These are phyloP conservation scores for Philonicus albiceps DNA, from an alignment of 2,888 invertebrate species.

Conservation along the genomic window DNA sequence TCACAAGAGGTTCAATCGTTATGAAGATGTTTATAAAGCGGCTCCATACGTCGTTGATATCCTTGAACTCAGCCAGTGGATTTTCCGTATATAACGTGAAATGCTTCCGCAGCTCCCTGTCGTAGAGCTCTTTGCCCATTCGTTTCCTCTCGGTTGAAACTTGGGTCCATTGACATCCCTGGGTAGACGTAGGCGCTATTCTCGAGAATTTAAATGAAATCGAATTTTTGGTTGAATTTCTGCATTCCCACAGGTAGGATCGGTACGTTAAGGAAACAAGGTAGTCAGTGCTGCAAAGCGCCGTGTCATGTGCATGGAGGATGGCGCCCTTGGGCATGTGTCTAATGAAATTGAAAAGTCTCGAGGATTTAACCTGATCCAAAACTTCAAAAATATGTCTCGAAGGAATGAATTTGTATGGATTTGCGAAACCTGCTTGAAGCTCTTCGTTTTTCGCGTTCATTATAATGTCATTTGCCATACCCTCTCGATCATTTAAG, in stretches of 20 bases:
- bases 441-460: conserved; percentile 67
- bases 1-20: conserved; percentile 66
- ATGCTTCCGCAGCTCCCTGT: conserved; percentile 65
- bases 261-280: conserved; percentile 71
- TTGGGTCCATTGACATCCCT: conserved; percentile 64
- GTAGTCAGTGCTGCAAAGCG: conserved; percentile 70
- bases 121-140: conserved; percentile 62
- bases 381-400: conserved; percentile 72
- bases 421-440: conserved; percentile 66
- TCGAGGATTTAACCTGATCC: conserved; percentile 68
- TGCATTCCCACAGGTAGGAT: conserved; percentile 67
- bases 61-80: conserved; percentile 65
- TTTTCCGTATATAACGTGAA: conserved; percentile 68
- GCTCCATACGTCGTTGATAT: conserved; percentile 69
- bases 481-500: conserved; percentile 65
- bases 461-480: conserved; percentile 70
- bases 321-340: conserved; percentile 79
- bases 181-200: conserved; percentile 44
- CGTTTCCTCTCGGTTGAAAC: conserved; percentile 62
- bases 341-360: conserved; percentile 72
- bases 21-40: conserved; percentile 68
- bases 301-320: conserved; percentile 75
- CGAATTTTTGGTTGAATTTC: conserved; percentile 48
- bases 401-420: conserved; percentile 64
- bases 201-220: conserved; percentile 60